Evolutionary conservation across 2,797 vertebrate genomes (phyloP).

Genomic region (Siniperca undulata): DNA sequence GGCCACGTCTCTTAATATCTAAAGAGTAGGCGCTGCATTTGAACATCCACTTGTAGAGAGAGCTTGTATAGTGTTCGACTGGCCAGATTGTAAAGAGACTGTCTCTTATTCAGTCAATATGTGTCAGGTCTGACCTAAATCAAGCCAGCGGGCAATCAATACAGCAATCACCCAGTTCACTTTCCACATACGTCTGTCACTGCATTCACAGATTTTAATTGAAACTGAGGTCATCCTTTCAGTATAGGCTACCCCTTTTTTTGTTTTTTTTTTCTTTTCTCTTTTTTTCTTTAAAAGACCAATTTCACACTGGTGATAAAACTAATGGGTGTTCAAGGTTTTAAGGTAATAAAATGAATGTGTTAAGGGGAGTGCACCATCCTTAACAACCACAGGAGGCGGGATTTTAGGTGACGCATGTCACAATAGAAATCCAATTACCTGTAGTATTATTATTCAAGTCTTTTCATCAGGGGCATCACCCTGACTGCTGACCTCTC

Average conservation of each 20-base stretch:
- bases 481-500: constrained; percentile 12
- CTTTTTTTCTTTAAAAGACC: neutral
- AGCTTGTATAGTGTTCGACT: constrained; percentile 1
- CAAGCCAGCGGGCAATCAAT: constrained; percentile 66
- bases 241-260: neutral
- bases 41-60: constrained; percentile 45
- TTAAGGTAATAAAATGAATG: neutral
- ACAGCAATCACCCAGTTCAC: constrained; percentile 47
- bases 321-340: neutral
- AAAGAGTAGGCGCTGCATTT: constrained; percentile 33
- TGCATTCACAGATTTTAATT: neutral
- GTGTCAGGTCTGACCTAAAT: constrained; percentile 78
- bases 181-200: constrained; percentile 8
- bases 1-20: constrained; percentile 13
- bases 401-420: neutral
- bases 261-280: neutral
- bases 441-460: neutral
- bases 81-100: constrained; percentile 24
- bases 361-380: neutral
- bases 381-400: neutral
- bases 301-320: neutral
- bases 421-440: neutral
- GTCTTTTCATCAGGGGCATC: neutral
- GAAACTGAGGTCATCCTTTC: neutral
- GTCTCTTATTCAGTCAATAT: constrained; percentile 59